Base-by-base conservation (phyloP, 2,797 vertebrate genomes). In the Oryzias sinensis region DNA sequence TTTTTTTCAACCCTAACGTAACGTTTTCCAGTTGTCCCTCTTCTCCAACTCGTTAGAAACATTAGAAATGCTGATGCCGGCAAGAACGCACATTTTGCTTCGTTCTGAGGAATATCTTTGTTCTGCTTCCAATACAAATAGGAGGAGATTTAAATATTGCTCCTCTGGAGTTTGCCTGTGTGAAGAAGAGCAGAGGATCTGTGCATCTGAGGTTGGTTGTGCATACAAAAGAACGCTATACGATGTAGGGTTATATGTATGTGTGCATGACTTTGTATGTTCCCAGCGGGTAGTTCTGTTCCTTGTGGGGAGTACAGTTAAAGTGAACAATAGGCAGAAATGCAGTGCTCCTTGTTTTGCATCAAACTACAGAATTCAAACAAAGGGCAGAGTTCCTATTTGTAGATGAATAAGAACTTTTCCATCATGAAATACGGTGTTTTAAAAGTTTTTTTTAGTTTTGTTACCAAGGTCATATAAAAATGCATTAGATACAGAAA, bases 91-190 rank as follows among this genome's bases (percentile, higher is more conserved):
- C 76, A 74, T 89, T 92, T 88, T 89, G 87, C 89, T 89, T 88
- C 62, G 40, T 84, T 89, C 78, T 91, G 79, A 87, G 85, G 83
- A 90, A 88, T 81, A 88, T 85, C 85, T 90, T 92, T 91, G 89
- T 92, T 92, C 88, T 88, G 84, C 85, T 89, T 89, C 88, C 88
- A 91, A 88, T 88, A 91, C 88, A 92, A 92, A 92, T 89, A 91
- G 67, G 82, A 76, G 76, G 68, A 79, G 79, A 90, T 90, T 90
- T 88, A 84, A 92, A 89, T 90, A 91, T 83, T 83, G 80, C 85
- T 87, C 73, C 71, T 81, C 81, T 74, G 65, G 79, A 81, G 80
- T 85, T 74, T 75, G 79, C 45, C 68, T 66, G 73, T 62, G 81
- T 67, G 66, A 70, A 65, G 59, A 72, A 14, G 67, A 66, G 48